phyloP scores from a whole-genome alignment of 2,888 invertebrate genomes.

The Argyra leucocephala region DNA sequence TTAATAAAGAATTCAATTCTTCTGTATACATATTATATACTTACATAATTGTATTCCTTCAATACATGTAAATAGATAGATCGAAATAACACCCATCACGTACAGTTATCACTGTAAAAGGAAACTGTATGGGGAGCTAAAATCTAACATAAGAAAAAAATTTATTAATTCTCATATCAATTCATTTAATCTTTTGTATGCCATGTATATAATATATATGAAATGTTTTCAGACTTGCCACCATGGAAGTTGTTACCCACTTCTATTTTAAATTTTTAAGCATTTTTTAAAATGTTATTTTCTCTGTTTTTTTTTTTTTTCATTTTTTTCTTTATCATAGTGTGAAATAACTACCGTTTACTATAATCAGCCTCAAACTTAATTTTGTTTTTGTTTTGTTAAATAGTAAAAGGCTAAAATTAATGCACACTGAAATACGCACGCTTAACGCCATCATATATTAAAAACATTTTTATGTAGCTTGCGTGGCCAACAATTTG shows the following conservation, averaged over 20 bases:
- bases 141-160: background rate
- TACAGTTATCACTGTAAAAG: background rate
- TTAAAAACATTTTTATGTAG: background rate
- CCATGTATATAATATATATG: too few species aligned
- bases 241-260: background rate
- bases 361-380: background rate
- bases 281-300: too few species aligned
- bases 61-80: too few species aligned
- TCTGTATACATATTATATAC: too few species aligned
- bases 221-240: background rate
- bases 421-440: background rate
- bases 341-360: constrained; percentile 6
- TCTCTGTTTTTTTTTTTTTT: too few species aligned
- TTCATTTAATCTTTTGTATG: background rate
- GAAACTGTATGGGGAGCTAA: background rate
- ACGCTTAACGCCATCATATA: background rate
- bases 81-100: background rate
- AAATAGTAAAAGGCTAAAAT: background rate
- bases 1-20: background rate
- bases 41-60: too few species aligned
- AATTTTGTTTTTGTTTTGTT: background rate
- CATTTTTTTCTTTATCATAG: background rate
- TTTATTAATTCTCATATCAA: background rate
- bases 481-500: background rate
- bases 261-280: background rate